Evolutionary conservation across 2,113 vertebrate genomes (phyloP), one percentile per base, ranked within the genome.

Genomic region (Myodes glareolus): DNA sequence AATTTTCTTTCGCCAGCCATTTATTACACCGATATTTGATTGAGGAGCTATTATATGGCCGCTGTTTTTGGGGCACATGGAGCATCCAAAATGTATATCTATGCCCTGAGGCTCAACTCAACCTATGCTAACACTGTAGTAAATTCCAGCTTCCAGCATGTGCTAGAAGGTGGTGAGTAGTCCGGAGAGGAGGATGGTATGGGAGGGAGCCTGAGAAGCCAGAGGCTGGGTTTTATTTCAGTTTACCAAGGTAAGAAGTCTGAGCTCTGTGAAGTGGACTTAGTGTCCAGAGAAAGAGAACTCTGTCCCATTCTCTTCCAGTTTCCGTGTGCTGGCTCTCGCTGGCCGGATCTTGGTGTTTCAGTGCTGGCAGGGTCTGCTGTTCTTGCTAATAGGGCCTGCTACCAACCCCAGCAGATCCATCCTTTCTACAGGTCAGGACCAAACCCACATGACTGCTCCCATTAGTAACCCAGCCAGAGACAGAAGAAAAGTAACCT

Each of bases 401-500:
- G 67, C 33, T 88, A 50, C 68, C 47, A 52, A 61, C 36, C 11
- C 50, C 58, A 55, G 87, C 25, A 92, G 55, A 88, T 85, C 13
- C 9, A 8, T 70, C 65, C 75, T 72, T 80, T 84, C 29, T 45
- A 95, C 50, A 82, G 63, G 63, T 58, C 61, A 91, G 42, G 91
- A 70, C 29, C 50, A 89, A 82, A 21, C 3, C 17, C 23, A 52
- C 65, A 36, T 58, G 61, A 47, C 97, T 77, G 84, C n/a, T 63
- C 45, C 81, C 7, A 42, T 76, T 55, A 61, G n/a, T 21, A 94
- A 27, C 63, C 85, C 47, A 92, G 67, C 31, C 73, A 90, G 96
- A 84, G 58, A 89, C 78, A 97, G 95, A 97, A 58, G 67, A 87
- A 97, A 95, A 0, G 0, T 97, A 96, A 95, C 96, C 97, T 97